phyloP scores from a whole-genome alignment of 2,797 vertebrate species.

The Eutrigla gurnardus region DNA sequence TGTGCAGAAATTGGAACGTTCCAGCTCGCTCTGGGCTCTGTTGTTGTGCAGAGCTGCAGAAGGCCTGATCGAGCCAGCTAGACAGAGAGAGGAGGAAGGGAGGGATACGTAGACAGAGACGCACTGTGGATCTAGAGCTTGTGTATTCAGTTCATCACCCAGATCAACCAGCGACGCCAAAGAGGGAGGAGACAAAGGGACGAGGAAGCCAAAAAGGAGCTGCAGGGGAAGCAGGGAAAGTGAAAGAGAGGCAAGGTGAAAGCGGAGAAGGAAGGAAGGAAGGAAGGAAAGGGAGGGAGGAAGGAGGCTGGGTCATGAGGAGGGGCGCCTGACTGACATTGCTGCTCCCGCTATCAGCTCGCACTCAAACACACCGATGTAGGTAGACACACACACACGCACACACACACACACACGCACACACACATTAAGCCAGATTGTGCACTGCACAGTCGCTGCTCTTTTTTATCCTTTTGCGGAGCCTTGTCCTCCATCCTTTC shows the following conservation, averaged over 20 bases:
- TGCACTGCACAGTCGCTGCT: conserved; percentile 58
- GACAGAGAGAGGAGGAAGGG: conserved; percentile 55
- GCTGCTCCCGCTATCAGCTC: conserved; percentile 65
- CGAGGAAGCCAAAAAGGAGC: conserved; percentile 47
- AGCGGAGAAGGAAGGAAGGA: conserved; percentile 68
- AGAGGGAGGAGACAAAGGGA: conserved; percentile 47
- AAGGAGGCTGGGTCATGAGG: conserved; percentile 73
- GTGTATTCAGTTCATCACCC: conserved; percentile 63
- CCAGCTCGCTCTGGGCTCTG: conserved; percentile 83
- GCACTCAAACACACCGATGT: conserved; percentile 24
- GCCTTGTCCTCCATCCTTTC: conserved; percentile 80
- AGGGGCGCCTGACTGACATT: conserved; percentile 79
- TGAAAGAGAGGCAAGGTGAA: conserved; percentile 68
- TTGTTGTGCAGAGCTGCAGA: conserved; percentile 90
- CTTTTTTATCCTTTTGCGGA: conserved; percentile 52
- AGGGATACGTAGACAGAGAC: conserved; percentile 50
- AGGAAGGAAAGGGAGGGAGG: conserved; percentile 52
- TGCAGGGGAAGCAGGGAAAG: conserved; percentile 52
- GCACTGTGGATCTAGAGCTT: conserved; percentile 59
- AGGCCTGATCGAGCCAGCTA: conserved; percentile 80
- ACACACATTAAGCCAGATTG: conserved; percentile 54
- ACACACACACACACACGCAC: conserved; percentile 33
- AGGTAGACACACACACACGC: conserved; percentile 26
- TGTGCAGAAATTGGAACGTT: conserved; percentile 77
- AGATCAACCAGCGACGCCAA: conserved; percentile 48